phyloP scores from a whole-genome alignment of 2,113 vertebrate species.

The Ornithorhynchus anatinus region DNA sequence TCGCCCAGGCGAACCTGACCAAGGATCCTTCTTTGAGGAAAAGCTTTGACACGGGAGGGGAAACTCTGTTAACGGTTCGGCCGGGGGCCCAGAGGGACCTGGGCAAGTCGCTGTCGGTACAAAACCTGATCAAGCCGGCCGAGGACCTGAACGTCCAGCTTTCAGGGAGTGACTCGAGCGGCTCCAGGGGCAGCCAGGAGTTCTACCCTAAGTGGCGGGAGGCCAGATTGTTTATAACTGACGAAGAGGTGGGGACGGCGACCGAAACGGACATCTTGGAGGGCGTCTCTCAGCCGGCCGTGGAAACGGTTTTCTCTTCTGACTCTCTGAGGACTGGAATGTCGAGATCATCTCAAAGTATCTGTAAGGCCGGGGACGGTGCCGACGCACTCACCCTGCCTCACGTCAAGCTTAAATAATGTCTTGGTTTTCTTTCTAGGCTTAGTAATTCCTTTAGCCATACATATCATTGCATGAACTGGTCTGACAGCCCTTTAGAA shows the following conservation, averaged over 20 bases:
- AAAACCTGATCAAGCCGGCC: slow-evolving; percentile 86
- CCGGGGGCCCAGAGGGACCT: slow-evolving; percentile 71
- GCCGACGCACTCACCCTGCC: slow-evolving; percentile 85
- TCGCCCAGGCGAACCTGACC: slow-evolving; percentile 67
- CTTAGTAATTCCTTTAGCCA: slow-evolving; percentile 80
- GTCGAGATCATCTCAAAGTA: slow-evolving; percentile 78
- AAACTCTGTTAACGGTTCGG: slow-evolving; percentile 80
- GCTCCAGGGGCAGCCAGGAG: slow-evolving; percentile 78
- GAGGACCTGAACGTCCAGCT: slow-evolving; percentile 79
- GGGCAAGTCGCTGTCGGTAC: slow-evolving; percentile 91
- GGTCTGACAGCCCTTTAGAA: slow-evolving; percentile 72
- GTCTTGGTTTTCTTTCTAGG: slow-evolving; percentile 68
- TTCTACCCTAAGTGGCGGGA: slow-evolving; percentile 87
- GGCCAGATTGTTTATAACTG: slow-evolving; percentile 91
- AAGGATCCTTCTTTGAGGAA: slow-evolving; percentile 86
- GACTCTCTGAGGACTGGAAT: slow-evolving; percentile 88
- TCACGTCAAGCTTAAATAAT: slow-evolving; percentile 90
- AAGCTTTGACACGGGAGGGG: slow-evolving; percentile 85
- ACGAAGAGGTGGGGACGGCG: slow-evolving; percentile 83
- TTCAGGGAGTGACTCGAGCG: slow-evolving; percentile 83
- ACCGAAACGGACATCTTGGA: slow-evolving; percentile 76
- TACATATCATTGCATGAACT: slow-evolving; percentile 87
- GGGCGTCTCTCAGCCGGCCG: slow-evolving; percentile 71
- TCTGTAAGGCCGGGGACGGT: slow-evolving; percentile 76
- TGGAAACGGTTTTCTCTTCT: slow-evolving; percentile 76